phyloP scores from a whole-genome alignment of 1,140 invertebrate species.

The Drosophila tristis region DNA sequence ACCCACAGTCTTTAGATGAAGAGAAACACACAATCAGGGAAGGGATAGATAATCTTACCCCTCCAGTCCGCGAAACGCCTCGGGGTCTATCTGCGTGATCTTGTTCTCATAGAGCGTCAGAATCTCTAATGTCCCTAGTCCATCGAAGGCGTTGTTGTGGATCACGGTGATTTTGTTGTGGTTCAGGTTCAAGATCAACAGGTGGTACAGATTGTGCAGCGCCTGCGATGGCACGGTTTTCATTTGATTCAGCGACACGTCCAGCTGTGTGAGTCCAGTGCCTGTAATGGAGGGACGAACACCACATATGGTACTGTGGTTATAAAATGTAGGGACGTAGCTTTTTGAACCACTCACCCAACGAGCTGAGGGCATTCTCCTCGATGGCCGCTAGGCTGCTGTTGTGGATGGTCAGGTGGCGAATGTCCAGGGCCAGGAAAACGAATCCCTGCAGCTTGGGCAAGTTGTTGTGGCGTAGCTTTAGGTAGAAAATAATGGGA shows the following conservation, averaged over 20 bases:
- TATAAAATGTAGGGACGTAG: too few species aligned
- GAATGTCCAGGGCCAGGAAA: conserved; percentile 93
- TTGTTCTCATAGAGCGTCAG: conserved; percentile 95
- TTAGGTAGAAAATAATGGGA: conserved; percentile 93
- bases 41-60: conserved; percentile 87
- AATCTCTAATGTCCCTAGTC: conserved; percentile 93
- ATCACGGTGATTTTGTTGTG: conserved; percentile 93
- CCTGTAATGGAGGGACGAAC: conserved; percentile 85
- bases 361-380: conserved; percentile 92
- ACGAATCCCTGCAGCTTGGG: conserved; percentile 93
- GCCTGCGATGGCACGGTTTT: conserved; percentile 91
- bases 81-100: conserved; percentile 90
- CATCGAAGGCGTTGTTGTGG: conserved; percentile 91
- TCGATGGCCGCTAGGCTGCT: conserved; percentile 94
- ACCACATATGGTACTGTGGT: not conserved
- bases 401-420: conserved; percentile 94
- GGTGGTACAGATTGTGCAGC: conserved; percentile 90
- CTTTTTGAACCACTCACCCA: conserved; percentile 86
- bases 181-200: conserved; percentile 95
- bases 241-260: conserved; percentile 92
- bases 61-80: conserved; percentile 93
- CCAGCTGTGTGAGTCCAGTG: conserved; percentile 92
- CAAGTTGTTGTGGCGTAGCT: conserved; percentile 92
- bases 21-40: not conserved
- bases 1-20: not conserved